Conservation (phyloP, 2,113 vertebrate genomes). For the Pedetes capensis region DNA sequence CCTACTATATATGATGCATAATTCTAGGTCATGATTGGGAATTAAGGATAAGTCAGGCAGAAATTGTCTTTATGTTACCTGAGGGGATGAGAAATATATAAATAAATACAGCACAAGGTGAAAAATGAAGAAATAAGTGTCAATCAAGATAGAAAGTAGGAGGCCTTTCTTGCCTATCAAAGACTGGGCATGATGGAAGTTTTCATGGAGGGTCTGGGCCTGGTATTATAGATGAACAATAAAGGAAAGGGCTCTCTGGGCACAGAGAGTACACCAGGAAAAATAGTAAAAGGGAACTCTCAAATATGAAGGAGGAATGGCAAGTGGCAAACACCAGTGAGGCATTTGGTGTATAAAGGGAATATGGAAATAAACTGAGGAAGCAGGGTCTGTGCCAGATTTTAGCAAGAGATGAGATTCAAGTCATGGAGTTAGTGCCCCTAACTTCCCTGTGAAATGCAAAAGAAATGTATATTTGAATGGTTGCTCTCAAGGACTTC, state of each 20-base stretch:
- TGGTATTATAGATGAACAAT: fast-evolving
- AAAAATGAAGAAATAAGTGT: background rate
- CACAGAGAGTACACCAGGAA: background rate
- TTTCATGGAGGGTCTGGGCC: no score
- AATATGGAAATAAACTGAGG: background rate
- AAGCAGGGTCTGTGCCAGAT: background rate
- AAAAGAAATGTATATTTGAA: background rate
- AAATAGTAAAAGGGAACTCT: background rate
- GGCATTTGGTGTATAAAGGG: background rate
- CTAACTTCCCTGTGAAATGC: background rate
- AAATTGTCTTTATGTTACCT: background rate
- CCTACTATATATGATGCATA: background rate
- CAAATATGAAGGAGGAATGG: fast-evolving
- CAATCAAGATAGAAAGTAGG: background rate
- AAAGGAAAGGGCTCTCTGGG: background rate
- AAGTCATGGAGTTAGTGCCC: background rate
- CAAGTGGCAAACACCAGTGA: background rate
- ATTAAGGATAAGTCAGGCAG: background rate
- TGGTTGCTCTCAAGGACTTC: background rate
- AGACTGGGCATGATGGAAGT: no score
- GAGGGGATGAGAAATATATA: background rate
- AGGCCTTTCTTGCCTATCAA: background rate
- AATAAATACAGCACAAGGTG: background rate
- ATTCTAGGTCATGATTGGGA: background rate
- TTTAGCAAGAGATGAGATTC: background rate